phyloP scores from a whole-genome alignment of 1,140 invertebrate species.

The Apis laboriosa region DNA sequence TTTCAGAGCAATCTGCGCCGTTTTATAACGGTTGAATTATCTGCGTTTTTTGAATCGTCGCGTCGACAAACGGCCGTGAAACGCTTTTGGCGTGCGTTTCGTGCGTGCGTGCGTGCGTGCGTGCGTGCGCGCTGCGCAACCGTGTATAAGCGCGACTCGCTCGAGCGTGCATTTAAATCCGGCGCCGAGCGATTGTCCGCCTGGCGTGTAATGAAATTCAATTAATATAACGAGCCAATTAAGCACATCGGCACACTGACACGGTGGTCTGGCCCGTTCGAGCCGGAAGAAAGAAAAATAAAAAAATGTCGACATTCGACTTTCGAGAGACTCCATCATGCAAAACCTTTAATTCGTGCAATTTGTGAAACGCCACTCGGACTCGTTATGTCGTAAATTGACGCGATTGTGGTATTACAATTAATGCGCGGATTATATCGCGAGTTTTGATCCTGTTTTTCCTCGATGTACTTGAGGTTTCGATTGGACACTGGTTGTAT shows the following conservation, averaged over 20 bases:
- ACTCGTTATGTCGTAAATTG: constrained; percentile 46
- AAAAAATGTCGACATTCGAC: constrained; percentile 17
- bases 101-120: background rate
- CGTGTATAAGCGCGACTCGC: background rate
- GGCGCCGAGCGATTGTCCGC: constrained; percentile 46
- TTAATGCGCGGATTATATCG: constrained; percentile 42
- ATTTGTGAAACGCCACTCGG: constrained; percentile 44
- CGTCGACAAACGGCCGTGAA: constrained; percentile 25
- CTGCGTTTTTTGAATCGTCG: constrained; percentile 56
- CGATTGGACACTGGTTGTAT: background rate
- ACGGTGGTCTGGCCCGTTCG: constrained; percentile 50
- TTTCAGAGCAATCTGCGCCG: constrained; percentile 43
- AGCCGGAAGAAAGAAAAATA: constrained; percentile 35
- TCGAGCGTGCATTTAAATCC: constrained; percentile 58
- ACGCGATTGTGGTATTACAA: constrained; percentile 47
- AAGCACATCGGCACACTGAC: constrained; percentile 67
- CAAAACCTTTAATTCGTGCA: constrained; percentile 38
- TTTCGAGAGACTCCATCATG: constrained; percentile 4
- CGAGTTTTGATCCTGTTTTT: background rate
- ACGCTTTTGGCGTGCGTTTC: constrained; percentile 1
- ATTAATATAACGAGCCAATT: constrained; percentile 77
- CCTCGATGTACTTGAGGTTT: background rate
- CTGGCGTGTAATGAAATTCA: constrained; percentile 70
- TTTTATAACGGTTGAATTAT: constrained; percentile 60
- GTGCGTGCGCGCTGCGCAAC: background rate